phyloP scores from a whole-genome alignment of 2,797 vertebrate species.

The Onychomys arenicola region DNA sequence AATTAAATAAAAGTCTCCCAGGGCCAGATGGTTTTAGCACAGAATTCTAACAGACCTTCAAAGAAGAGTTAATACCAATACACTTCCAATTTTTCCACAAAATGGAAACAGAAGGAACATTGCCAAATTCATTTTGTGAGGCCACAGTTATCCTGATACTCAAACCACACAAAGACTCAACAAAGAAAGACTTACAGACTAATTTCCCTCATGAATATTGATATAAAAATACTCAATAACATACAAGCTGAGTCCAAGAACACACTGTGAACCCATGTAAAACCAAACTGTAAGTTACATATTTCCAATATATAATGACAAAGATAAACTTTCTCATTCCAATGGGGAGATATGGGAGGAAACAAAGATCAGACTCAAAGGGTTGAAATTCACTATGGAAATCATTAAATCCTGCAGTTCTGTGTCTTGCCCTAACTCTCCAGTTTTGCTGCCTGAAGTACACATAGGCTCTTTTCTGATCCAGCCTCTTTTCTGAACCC shows the following conservation, averaged over 20 bases:
- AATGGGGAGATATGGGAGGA: not conserved
- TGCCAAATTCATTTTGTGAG: not conserved
- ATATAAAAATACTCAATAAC: not conserved
- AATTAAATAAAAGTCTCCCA: not conserved
- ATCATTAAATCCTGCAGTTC: not conserved
- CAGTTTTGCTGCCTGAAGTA: not conserved
- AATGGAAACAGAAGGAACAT: not conserved
- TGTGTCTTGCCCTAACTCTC: not conserved
- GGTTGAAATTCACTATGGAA: not conserved
- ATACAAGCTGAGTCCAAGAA: not conserved
- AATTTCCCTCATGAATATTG: not conserved
- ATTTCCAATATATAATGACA: not conserved
- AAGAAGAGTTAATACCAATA: not conserved
- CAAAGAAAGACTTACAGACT: not conserved
- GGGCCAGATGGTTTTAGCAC: not conserved
- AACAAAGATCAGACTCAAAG: not conserved
- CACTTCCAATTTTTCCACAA: not conserved
- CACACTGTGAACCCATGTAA: not conserved
- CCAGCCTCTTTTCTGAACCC: not conserved
- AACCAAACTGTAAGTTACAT: not conserved
- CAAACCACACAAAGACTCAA: not conserved
- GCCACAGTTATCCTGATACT: not conserved
- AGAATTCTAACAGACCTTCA: not conserved
- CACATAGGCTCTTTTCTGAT: not conserved
- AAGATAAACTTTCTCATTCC: not conserved